phyloP scores from a whole-genome alignment of 2,113 vertebrate genomes.

The Cyprinodon tularosa region DNA sequence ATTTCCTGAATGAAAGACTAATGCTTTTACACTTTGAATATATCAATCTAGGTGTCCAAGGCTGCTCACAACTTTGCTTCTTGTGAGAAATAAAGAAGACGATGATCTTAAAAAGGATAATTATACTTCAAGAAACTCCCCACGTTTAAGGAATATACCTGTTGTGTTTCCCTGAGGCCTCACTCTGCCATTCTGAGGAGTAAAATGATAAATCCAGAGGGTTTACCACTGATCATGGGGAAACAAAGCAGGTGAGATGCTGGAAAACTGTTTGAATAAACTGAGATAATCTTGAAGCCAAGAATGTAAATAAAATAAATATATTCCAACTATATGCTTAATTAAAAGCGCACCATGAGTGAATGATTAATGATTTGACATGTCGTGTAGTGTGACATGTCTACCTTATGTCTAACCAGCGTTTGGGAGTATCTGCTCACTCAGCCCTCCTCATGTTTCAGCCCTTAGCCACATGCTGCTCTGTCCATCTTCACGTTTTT shows the following conservation, averaged over 20 bases:
- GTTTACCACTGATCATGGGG: conserved; percentile 77
- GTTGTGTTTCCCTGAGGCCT: conserved; percentile 71
- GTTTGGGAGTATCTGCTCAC: conserved; percentile 3
- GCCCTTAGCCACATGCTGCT: conserved; percentile 10
- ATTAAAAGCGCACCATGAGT: conserved; percentile 25
- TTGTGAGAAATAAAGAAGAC: conserved; percentile 81
- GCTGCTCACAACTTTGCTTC: conserved; percentile 78
- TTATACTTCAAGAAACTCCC: conserved; percentile 73
- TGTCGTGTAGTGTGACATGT: conserved; percentile 11
- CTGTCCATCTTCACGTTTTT: conserved; percentile 15
- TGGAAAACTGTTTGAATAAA: conserved; percentile 46
- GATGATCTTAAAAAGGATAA: conserved; percentile 76
- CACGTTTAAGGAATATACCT: conserved; percentile 74
- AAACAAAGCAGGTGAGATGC: conserved; percentile 79
- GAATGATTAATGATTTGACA: conserved; percentile 5
- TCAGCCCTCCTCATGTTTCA: conserved; percentile 46
- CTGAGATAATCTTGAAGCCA: conserved; percentile 8
- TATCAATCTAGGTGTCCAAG: conserved; percentile 83
- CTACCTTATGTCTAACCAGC: conserved; percentile 37
- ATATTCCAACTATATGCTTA: not conserved
- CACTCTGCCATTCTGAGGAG: conserved; percentile 74
- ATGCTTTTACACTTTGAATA: conserved; percentile 81
- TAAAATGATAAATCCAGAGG: conserved; percentile 75
- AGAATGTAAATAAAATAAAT: conserved; percentile 7
- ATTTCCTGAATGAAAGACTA: conserved; percentile 72